Evolutionary conservation across 37 sponge, comb jelly and placozoan genomes (phyloP), one percentile per base, ranked within the genome.

Genomic region (Bolinopsis microptera): DNA sequence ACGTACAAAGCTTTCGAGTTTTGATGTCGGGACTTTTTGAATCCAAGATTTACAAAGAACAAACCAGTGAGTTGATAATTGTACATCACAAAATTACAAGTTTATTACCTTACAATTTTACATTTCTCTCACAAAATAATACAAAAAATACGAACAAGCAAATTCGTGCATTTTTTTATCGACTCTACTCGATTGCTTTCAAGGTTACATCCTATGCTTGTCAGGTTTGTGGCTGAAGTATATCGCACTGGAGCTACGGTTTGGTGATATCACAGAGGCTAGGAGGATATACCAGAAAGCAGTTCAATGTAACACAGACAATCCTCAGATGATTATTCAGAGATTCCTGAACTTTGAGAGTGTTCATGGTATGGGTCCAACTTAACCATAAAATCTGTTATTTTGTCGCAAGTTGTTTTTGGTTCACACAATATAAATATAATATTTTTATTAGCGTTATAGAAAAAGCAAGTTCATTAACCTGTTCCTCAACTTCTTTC

Each of bases 31-130:
- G 90, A 41, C 90, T 86, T 24, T 86, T 86, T 30, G 90, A 86
- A 40, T 86, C 90, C 41, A 86, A 39, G 35, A 39, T 86, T n/a
- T 86, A 86, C 90, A 86, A 86, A 38, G 90, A 86, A 38, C 90
- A 86, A 86, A 22, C 90, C 13, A 23, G 90, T 86, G 18, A 36
- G 82, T 80, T 5, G 18, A 61, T 61, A 61, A 18, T 61, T n/a
- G n/a, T n/a, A n/a, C n/a, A n/a, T n/a, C n/a, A n/a, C n/a, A n/a
- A n/a, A n/a, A n/a, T n/a, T n/a, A n/a, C n/a, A n/a, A n/a, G n/a
- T n/a, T n/a, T n/a, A n/a, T n/a, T n/a, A n/a, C n/a, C n/a, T n/a
- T n/a, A n/a, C n/a, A n/a, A n/a, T n/a, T n/a, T n/a, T n/a, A n/a
- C n/a, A n/a, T n/a, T n/a, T n/a, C n/a, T n/a, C n/a, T n/a, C n/a